Evolutionary conservation across 2,113 vertebrate genomes (phyloP), one percentile per base, ranked within the genome.

Genomic region (Hemicordylus capensis): DNA sequence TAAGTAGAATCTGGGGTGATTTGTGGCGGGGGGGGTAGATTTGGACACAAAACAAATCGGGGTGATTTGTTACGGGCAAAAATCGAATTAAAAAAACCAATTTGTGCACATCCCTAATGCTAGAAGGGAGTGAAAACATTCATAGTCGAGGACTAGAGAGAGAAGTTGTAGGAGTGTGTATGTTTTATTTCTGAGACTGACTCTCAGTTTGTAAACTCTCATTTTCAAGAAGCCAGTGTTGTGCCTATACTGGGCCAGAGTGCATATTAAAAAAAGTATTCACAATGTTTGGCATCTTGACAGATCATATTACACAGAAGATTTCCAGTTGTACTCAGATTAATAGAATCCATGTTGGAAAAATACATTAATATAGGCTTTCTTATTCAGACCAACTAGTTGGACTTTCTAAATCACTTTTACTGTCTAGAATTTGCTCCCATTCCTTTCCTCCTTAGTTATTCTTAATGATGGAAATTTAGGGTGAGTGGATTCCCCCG

Each of bases 301-400:
- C 69, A 31, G 54, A 4, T 31, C 61, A 0, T 3, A 3, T 72
- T 77, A 28, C 76, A 6, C 0, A 20, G 66, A 80, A 56, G 56
- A 34, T 85, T 85, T 80, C 86, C 39, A 46, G 66, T 46, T 5
- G 76, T 87, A 79, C 91, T 90, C 88, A 31, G 61, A 64, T 89
- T 93, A 54, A 77, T 61, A 17, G 44, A 22, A 44, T 64, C 31
- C 61, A 42, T 28, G 7, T 24, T 31, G 70, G 20, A 20, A 34
- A 6, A 3, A 22, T 56, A 67, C 22, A 34, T 28, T 78, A 51
- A 17, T n/a, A 1, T 34, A 12, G 4, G 34, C 6, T 67, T 80
- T 2, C 10, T 6, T 64, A 70, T 66, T 48, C 31, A 5, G 73
- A 44, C 48, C 15, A 51, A n/a, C 26, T 51, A 34, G 73, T 3